phyloP scores from a whole-genome alignment of 2,797 vertebrate genomes.

The Bradypodion ventrale region DNA sequence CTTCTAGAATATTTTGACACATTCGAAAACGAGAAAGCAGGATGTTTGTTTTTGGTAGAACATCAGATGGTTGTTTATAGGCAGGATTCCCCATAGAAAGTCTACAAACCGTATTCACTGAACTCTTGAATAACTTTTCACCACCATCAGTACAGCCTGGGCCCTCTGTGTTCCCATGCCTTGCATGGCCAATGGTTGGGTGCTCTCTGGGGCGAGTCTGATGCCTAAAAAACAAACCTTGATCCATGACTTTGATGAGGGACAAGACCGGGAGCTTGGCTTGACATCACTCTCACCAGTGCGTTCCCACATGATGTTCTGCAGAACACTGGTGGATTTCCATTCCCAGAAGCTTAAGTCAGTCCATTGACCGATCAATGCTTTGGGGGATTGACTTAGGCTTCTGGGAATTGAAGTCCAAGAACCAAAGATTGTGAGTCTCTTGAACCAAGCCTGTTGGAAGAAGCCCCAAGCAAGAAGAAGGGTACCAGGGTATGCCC shows the following conservation, averaged over 20 bases:
- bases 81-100: not conserved
- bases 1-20: not conserved
- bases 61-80: not conserved
- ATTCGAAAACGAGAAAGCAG: not conserved
- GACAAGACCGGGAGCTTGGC: not conserved
- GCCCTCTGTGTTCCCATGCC: not conserved
- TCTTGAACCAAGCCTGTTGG: not conserved
- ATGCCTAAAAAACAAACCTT: not conserved
- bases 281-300: not conserved
- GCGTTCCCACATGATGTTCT: too few species aligned
- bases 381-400: too few species aligned
- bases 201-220: not conserved
- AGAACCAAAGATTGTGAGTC: too few species aligned
- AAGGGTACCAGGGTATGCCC: too few species aligned
- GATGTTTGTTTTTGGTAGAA: not conserved
- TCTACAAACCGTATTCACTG: too few species aligned
- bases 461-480: too few species aligned
- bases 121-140: not conserved
- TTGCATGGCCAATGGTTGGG: not conserved
- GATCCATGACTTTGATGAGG: not conserved
- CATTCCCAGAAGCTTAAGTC: too few species aligned
- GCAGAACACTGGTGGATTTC: too few species aligned
- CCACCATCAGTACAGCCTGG: not conserved
- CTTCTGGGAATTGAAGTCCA: too few species aligned
- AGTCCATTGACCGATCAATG: too few species aligned